These are phyloP conservation scores for Sesia bembeciformis DNA, from an alignment of 2,888 invertebrate species.

Conservation along the genomic window DNA sequence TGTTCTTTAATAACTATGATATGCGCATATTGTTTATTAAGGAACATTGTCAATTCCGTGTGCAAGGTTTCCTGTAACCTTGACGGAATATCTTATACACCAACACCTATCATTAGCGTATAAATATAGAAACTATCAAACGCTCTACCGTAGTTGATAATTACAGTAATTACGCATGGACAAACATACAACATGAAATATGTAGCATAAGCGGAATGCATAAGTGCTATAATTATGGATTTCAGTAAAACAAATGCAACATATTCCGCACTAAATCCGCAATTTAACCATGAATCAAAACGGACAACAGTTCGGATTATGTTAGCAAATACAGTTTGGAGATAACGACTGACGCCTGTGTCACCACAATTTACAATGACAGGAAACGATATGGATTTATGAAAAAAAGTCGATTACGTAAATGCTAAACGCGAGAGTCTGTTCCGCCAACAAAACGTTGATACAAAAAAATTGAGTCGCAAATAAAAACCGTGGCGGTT, in stretches of 20 bases:
- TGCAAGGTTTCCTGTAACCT: background rate
- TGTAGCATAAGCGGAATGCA: slow-evolving; percentile 27
- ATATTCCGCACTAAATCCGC: slow-evolving; percentile 36
- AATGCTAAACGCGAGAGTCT: slow-evolving; percentile 21
- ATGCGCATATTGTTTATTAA: background rate
- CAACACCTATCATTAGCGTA: too few relatives aligned
- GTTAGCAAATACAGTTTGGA: slow-evolving; percentile 15
- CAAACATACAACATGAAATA: background rate
- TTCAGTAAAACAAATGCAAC: slow-evolving; percentile 36
- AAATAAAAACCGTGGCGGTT: slow-evolving; percentile 19
- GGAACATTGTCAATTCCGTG: background rate
- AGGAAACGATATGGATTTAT: slow-evolving; percentile 3
- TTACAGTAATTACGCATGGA: too few relatives aligned
- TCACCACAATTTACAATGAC: slow-evolving; percentile 9
- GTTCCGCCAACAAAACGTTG: background rate
- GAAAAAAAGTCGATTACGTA: slow-evolving; percentile 30
- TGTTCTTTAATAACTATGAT: background rate
- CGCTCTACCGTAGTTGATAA: too few relatives aligned
- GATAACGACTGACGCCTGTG: slow-evolving; percentile 15
- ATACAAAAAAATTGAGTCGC: slow-evolving; percentile 13
- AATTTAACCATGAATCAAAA: slow-evolving; percentile 37
- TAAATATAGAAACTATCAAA: too few relatives aligned
- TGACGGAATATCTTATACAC: background rate
- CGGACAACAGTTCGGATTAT: slow-evolving; percentile 22
- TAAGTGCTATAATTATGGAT: slow-evolving; percentile 45